A percentile compares a stretch with the other conserved stretches of the same genome.
Conservation (phyloP, 1,140 invertebrate genomes). For the Aphidius ervi region DNA sequence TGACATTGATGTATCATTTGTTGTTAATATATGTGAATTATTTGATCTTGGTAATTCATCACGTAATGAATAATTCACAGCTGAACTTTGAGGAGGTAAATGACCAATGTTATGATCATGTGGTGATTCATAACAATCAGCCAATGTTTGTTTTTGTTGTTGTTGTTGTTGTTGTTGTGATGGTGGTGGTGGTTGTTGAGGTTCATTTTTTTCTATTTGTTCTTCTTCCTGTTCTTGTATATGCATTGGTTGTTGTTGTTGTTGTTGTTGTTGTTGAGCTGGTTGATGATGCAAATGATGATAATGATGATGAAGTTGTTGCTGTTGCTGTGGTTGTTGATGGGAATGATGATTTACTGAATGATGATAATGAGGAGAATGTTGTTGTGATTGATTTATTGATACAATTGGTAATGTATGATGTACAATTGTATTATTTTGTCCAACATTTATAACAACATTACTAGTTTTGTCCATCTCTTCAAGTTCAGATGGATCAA, state of each 20-base stretch:
- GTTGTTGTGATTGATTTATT: neutral
- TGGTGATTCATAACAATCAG: conserved; percentile 15
- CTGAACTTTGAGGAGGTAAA: conserved; percentile 55
- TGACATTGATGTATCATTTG: conserved; percentile 34
- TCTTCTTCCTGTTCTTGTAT: conserved; percentile 31
- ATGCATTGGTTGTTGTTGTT: conserved; percentile 29
- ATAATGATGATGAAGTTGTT: conserved; percentile 23
- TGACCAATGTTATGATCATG: conserved; percentile 44
- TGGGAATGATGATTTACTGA: conserved; percentile 6
- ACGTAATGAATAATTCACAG: conserved; percentile 59
- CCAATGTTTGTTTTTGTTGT: conserved; percentile 11
- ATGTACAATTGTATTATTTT: conserved; percentile 31
- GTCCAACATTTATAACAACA: conserved; percentile 36
- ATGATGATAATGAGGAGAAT: conserved; percentile 28
- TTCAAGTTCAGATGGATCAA: conserved; percentile 78
- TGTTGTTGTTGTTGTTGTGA: conserved; percentile 10
- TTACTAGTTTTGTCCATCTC: conserved; percentile 53
- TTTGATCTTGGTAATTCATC: conserved; percentile 43
- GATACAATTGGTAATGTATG: neutral
- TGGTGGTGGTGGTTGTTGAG: conserved; percentile 36
- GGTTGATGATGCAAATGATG: conserved; percentile 32
- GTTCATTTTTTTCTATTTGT: conserved; percentile 24
- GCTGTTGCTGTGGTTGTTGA: conserved; percentile 30
- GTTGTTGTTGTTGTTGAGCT: conserved; percentile 13
- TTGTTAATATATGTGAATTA: conserved; percentile 25